These are phyloP conservation scores for Abramis brama DNA, from an alignment of 2,113 vertebrate genomes.

Conservation along the genomic window DNA sequence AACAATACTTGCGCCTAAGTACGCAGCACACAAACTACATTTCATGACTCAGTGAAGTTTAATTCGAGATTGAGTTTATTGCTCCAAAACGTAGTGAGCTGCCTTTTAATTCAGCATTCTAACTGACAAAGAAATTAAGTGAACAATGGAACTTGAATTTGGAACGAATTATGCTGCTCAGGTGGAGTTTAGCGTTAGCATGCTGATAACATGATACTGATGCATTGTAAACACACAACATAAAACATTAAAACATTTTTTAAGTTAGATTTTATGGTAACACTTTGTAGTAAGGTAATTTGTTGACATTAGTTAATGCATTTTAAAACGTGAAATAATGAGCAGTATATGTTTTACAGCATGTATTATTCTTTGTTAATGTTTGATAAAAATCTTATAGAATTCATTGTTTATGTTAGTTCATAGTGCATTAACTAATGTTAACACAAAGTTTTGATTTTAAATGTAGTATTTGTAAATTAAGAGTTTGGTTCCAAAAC, in stretches of 20 bases:
- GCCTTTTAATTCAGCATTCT: neutral
- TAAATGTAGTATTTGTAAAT: no score
- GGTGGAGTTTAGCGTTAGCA: neutral
- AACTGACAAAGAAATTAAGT: neutral
- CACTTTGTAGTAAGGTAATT: neutral
- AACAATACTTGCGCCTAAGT: slow-evolving; percentile 48
- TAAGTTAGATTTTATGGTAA: neutral
- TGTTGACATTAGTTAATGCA: neutral
- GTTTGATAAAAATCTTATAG: no score
- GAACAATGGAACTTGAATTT: neutral
- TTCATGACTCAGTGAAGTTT: slow-evolving; percentile 41
- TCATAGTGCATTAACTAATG: no score
- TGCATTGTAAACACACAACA: neutral
- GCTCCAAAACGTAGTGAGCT: neutral
- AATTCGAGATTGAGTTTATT: slow-evolving; percentile 23
- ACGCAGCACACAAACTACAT: slow-evolving; percentile 36
- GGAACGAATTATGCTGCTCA: neutral
- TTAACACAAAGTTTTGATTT: no score
- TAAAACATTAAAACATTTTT: no score
- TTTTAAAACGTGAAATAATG: neutral
- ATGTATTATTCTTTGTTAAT: neutral
- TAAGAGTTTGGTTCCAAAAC: no score
- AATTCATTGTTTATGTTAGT: no score
- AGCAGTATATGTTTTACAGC: neutral
- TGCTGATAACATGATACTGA: neutral